These are phyloP conservation scores for Callocephalon fimbriatum DNA, from an alignment of 2,113 vertebrate species.

Conservation along the genomic window DNA sequence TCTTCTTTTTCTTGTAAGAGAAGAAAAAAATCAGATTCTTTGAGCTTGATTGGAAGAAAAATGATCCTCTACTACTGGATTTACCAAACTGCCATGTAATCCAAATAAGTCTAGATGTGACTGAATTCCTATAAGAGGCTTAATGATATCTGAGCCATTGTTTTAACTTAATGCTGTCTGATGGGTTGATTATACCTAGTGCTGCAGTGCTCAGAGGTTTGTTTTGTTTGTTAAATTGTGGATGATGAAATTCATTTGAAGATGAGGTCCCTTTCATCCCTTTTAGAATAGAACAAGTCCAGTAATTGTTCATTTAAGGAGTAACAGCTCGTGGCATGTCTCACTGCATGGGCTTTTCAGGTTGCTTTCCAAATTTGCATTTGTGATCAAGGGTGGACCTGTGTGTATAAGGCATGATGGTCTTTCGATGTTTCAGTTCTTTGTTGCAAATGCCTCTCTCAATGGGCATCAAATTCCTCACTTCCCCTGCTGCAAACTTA, in stretches of 20 bases:
- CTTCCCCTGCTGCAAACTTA: neutral
- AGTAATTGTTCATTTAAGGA: neutral
- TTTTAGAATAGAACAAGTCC: neutral
- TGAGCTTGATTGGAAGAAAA: slow-evolving; percentile 26
- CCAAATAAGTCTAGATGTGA: slow-evolving; percentile 52
- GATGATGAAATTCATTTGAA: neutral
- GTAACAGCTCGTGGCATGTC: neutral
- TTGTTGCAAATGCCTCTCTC: neutral
- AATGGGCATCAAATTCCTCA: neutral
- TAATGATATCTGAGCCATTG: slow-evolving; percentile 54
- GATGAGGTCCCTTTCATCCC: neutral
- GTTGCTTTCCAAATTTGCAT: neutral
- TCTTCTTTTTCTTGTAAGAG: neutral
- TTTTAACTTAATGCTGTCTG: slow-evolving; percentile 28
- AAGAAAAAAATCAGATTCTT: neutral
- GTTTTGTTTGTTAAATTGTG: neutral
- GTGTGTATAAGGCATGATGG: neutral
- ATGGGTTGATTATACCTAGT: slow-evolving; percentile 17
- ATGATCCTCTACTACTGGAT: slow-evolving; percentile 4
- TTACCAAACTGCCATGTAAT: slow-evolving; percentile 50
- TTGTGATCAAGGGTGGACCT: neutral
- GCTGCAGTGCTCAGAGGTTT: neutral
- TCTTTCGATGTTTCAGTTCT: neutral
- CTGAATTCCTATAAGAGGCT: slow-evolving; percentile 24
- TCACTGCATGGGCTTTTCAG: neutral